phyloP scores from a whole-genome alignment of 2,797 vertebrate species.

The Lepilemur ruficaudatus region DNA sequence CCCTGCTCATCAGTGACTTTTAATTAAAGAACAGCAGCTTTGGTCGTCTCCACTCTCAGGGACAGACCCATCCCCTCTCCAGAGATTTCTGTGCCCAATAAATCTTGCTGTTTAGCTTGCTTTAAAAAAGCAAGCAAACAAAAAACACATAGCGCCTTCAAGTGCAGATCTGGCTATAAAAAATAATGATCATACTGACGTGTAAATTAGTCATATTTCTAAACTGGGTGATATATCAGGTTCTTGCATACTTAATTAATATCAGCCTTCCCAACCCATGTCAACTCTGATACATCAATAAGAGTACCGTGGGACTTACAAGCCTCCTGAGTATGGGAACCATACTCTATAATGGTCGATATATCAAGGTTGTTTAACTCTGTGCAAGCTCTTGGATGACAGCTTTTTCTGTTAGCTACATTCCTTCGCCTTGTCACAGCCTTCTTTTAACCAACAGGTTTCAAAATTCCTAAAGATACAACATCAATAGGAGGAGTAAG shows the following conservation, averaged over 20 bases:
- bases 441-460: background rate
- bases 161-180: background rate
- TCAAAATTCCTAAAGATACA: background rate
- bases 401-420: background rate
- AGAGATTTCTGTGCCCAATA: no score
- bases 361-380: background rate
- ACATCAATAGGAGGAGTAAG: background rate
- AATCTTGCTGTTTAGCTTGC: no score
- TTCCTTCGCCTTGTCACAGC: background rate
- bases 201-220: background rate
- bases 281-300: background rate
- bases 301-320: background rate
- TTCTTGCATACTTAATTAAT: background rate
- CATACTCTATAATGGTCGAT: background rate
- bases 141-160: background rate
- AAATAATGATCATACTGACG: background rate
- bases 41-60: no score
- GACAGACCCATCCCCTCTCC: no score
- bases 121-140: no score
- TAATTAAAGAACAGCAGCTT: background rate
- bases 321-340: background rate
- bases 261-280: background rate
- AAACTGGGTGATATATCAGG: background rate
- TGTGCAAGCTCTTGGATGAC: background rate
- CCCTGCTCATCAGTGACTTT: background rate